phyloP scores from a whole-genome alignment of 2,797 vertebrate species.

The Limnodromus scolopaceus region DNA sequence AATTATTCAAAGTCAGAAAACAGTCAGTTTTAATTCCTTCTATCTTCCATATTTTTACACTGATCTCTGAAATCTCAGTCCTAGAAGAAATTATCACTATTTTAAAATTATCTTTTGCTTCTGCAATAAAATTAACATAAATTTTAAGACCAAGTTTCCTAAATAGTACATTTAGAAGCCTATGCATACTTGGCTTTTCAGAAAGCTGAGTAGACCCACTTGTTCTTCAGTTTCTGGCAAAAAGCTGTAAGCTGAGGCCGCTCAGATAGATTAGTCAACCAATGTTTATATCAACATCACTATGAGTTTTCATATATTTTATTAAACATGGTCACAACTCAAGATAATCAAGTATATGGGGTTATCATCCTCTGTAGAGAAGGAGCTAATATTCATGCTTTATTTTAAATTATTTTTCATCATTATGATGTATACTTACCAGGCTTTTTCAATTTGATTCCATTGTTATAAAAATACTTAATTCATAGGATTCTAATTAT shows the following conservation, averaged over 20 bases:
- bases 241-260: not conserved
- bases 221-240: not conserved
- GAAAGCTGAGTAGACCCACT: not conserved
- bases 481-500: not conserved
- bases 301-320: not conserved
- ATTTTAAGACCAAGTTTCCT: not conserved
- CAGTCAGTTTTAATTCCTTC: not conserved
- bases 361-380: not conserved
- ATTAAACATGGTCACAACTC: accelerated
- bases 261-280: not conserved
- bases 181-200: not conserved
- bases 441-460: not conserved
- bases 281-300: not conserved
- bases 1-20: not conserved
- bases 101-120: not conserved
- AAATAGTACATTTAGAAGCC: not conserved
- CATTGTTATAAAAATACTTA: not conserved
- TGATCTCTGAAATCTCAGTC: not conserved
- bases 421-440: not conserved
- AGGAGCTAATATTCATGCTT: not conserved
- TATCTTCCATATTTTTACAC: not conserved
- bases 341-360: not conserved
- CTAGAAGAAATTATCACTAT: not conserved
- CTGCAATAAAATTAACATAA: not conserved
- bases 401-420: not conserved